Conservation (phyloP, 2,797 vertebrate genomes). For the Cheirogaleus major region DNA sequence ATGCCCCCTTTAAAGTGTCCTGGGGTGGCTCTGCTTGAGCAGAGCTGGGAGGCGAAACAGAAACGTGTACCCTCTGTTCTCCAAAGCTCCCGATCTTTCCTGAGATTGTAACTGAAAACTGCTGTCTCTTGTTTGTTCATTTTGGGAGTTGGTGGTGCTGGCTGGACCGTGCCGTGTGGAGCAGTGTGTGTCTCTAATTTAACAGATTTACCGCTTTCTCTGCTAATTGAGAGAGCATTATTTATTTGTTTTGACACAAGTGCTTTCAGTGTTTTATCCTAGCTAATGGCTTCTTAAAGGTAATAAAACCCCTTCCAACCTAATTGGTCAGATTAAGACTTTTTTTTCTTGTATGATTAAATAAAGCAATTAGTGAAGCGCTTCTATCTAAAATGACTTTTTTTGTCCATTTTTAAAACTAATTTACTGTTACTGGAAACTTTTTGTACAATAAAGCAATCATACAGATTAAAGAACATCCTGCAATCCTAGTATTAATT, state of each 20-base stretch:
- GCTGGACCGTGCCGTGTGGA: constrained; percentile 69
- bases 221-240: constrained; percentile 83
- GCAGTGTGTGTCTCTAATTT: constrained; percentile 79
- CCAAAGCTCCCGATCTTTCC: constrained; percentile 68
- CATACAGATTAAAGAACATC: constrained; percentile 32
- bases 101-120: constrained; percentile 65
- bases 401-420: constrained; percentile 69
- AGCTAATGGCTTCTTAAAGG: constrained; percentile 83
- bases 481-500: constrained; percentile 15
- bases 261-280: constrained; percentile 83
- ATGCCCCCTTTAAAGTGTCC: not conserved
- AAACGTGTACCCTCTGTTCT: not conserved
- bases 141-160: constrained; percentile 48
- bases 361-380: constrained; percentile 73
- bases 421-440: constrained; percentile 74
- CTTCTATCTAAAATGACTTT: constrained; percentile 65
- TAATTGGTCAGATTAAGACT: constrained; percentile 77
- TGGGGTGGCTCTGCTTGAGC: not conserved
- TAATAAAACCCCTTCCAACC: constrained; percentile 85
- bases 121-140: constrained; percentile 69
- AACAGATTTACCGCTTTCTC: constrained; percentile 79
- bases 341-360: constrained; percentile 60
- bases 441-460: constrained; percentile 78
- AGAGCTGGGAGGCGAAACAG: not conserved
- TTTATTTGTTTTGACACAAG: constrained; percentile 87